phyloP scores from a whole-genome alignment of 2,113 vertebrate genomes.

The Nanorana parkeri region DNA sequence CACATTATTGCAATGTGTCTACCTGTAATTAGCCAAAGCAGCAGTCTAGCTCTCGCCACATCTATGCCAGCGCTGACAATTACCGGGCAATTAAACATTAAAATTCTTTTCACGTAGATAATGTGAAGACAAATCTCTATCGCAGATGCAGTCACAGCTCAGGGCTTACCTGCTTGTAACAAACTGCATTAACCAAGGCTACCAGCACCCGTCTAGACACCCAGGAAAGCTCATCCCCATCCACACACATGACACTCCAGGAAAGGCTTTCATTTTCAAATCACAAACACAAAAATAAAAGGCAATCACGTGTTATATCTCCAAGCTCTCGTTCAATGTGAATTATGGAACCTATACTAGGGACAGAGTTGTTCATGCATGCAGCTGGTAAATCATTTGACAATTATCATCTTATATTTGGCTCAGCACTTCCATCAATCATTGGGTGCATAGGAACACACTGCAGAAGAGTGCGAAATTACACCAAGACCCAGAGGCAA shows the following conservation, averaged over 20 bases:
- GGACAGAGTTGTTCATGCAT: background rate
- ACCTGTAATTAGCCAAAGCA: conserved; percentile 34
- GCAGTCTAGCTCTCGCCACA: background rate
- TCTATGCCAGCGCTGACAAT: conserved; percentile 24
- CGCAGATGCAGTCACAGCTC: conserved; percentile 1
- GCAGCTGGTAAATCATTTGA: background rate
- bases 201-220: conserved; percentile 20
- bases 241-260: no score
- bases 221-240: background rate
- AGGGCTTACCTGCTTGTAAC: background rate
- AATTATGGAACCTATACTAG: background rate
- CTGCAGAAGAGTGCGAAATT: background rate
- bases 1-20: conserved; percentile 14
- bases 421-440: background rate
- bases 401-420: conserved; percentile 12
- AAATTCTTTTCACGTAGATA: background rate
- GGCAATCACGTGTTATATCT: background rate
- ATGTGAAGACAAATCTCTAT: background rate
- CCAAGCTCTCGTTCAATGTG: background rate
- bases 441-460: no score
- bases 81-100: conserved; percentile 25
- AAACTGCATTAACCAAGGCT: conserved; percentile 14
- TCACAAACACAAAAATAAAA: background rate
- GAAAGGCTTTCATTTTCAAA: background rate
- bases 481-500: no score